Conservation (phyloP, 2,797 vertebrate species). For the Lutjanus argentimaculatus region DNA sequence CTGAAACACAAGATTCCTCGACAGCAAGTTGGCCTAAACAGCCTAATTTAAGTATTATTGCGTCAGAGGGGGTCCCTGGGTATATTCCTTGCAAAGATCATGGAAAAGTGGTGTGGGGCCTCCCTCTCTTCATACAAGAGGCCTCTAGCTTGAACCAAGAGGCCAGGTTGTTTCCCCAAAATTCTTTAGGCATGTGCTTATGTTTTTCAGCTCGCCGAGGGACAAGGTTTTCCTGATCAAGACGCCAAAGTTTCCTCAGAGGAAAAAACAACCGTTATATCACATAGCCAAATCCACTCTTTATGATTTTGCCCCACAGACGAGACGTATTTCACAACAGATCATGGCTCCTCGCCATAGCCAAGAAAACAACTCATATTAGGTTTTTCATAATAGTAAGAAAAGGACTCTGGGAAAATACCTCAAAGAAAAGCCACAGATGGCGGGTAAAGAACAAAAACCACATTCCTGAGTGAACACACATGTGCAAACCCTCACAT, state of each 20-base stretch:
- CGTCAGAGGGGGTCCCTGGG: slow-evolving; percentile 76
- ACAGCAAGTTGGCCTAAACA: slow-evolving; percentile 62
- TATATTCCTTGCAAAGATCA: slow-evolving; percentile 71
- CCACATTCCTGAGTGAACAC: slow-evolving; percentile 81
- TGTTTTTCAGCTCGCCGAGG: slow-evolving; percentile 69
- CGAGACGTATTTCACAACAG: slow-evolving; percentile 58
- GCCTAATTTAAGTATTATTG: slow-evolving; percentile 63
- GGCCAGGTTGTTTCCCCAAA: slow-evolving; percentile 77
- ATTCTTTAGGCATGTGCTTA: slow-evolving; percentile 80
- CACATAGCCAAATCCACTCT: slow-evolving; percentile 47
- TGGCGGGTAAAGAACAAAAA: slow-evolving; percentile 73
- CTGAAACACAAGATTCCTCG: slow-evolving; percentile 63
- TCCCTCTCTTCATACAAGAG: slow-evolving; percentile 62
- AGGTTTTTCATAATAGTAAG: slow-evolving; percentile 45
- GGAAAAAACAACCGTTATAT: slow-evolving; percentile 63
- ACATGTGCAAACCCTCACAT: slow-evolving; percentile 74
- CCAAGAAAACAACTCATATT: slow-evolving; percentile 52
- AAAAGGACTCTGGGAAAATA: slow-evolving; percentile 77
- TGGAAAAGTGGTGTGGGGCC: slow-evolving; percentile 62
- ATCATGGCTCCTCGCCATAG: slow-evolving; percentile 18
- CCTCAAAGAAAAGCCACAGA: slow-evolving; percentile 75
- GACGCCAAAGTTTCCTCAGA: slow-evolving; percentile 46
- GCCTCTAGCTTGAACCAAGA: slow-evolving; percentile 65
- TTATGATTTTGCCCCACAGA: slow-evolving; percentile 47
- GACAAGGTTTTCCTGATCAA: slow-evolving; percentile 64